Evolutionary conservation across 2,797 vertebrate species (phyloP), one percentile per base, ranked within the genome.

Genomic region (Microchirus variegatus): DNA sequence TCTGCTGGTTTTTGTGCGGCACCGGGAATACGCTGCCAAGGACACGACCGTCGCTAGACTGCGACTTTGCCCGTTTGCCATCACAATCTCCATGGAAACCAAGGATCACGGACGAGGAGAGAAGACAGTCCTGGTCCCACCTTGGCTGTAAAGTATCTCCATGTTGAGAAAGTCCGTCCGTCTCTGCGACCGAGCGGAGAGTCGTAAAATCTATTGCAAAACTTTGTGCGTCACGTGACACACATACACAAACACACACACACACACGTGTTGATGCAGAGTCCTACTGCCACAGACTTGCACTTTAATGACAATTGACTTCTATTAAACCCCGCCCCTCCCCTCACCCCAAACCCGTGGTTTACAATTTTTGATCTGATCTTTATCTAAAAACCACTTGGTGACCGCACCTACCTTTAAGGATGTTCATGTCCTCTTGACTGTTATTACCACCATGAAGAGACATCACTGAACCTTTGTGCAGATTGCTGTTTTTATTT

Each of bases 321-420:
- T 87, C 83, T 88, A 86, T 90, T 77, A 71, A 90, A 84, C 88
- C 90, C 82, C n/a, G n/a, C n/a, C n/a, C n/a, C n/a, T n/a, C n/a
- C n/a, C n/a, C n/a, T n/a, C n/a, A n/a, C n/a, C n/a, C 12, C 12
- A 81, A 91, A 90, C 87, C 84, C 87, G 70, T 87, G 91, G 93
- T 94, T 94, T 93, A 94, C 93, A 93, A 93, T 91, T 57, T 92
- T 89, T 78, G 81, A 90, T 84, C 83, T 59, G 85, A 89, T 79
- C 90, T 90, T 90, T 82, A 85, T 15, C 89, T 87, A 88, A 89
- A 76, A 87, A 91, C 90, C 85, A 90, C 91, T 92, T 77, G 89
- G 91, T 90, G 91, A 94, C 91, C 91, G 90, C 92, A 89, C 92
- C 93, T 93, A 93, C 93, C 93, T 94, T 94, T 94, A 93, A 93